Percentiles rank a stretch among this genome's conserved stretches.
Conservation (phyloP, 2,888 invertebrate species). For the Corbicula japonica region DNA sequence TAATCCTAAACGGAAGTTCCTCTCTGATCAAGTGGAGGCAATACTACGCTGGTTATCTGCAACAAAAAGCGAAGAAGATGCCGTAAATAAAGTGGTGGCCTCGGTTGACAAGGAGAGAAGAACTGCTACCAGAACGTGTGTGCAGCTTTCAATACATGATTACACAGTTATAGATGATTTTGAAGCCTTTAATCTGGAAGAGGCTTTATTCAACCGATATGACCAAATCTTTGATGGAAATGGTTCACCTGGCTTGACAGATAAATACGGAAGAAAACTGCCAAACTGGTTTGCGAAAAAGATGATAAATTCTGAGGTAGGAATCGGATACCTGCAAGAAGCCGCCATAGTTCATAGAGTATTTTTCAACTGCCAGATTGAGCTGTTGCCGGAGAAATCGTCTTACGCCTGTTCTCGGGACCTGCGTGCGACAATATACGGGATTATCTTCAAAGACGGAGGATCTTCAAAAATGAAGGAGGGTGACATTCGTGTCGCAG, state of each 20-base stretch:
- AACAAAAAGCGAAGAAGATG: not conserved
- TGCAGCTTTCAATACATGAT: too few species aligned
- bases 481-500: slow-evolving; percentile 48
- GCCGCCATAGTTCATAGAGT: slow-evolving; percentile 75
- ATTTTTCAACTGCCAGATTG: slow-evolving; percentile 81
- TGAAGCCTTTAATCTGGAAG: slow-evolving; percentile 1
- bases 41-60: slow-evolving; percentile 92
- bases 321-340: slow-evolving; percentile 89
- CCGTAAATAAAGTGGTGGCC: slow-evolving; percentile 85
- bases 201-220: not conserved
- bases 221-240: not conserved
- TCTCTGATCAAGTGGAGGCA: slow-evolving; percentile 90
- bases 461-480: not conserved
- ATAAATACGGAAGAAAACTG: slow-evolving; percentile 72
- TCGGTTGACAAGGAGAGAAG: slow-evolving; percentile 70
- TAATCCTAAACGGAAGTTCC: slow-evolving; percentile 46
- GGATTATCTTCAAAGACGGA: slow-evolving; percentile 70
- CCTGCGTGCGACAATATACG: slow-evolving; percentile 81
- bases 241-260: slow-evolving; percentile 2
- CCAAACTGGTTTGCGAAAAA: slow-evolving; percentile 91
- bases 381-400: slow-evolving; percentile 70
- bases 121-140: too few species aligned
- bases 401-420: slow-evolving; percentile 73
- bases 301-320: slow-evolving; percentile 89
- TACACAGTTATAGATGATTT: slow-evolving; percentile 72